A percentile compares a stretch with the other conserved stretches of the same genome.
phyloP scores from a whole-genome alignment of 2,113 vertebrate species.

The Ia io region DNA sequence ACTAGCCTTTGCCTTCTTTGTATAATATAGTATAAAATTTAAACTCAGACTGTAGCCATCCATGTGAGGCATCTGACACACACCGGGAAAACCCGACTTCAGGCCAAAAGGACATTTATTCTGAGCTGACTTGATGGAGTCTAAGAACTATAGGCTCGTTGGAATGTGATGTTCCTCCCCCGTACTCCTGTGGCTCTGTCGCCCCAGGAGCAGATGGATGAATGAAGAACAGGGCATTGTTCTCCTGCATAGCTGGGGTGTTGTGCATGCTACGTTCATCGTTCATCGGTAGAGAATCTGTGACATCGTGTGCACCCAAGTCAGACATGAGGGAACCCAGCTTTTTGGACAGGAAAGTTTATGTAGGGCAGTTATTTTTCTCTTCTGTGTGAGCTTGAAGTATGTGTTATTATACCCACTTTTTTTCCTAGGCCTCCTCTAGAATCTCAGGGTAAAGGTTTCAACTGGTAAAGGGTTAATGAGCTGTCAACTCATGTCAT shows the following conservation, averaged over 20 bases:
- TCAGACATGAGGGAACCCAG: not conserved
- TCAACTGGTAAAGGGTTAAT: conserved; percentile 76
- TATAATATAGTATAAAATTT: conserved; percentile 15
- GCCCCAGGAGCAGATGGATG: not conserved
- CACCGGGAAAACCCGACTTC: not conserved
- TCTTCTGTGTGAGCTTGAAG: not conserved
- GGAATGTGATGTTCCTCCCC: conserved; percentile 28
- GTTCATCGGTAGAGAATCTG: not conserved
- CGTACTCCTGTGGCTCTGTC: not conserved
- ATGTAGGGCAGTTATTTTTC: conserved; percentile 22
- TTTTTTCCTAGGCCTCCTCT: not conserved
- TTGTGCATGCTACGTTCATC: not conserved
- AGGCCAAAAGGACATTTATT: conserved; percentile 6
- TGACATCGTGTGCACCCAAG: not conserved
- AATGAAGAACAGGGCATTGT: conserved; percentile 25
- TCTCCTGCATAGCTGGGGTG: not conserved
- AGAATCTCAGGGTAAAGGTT: not conserved
- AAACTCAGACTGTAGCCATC: conserved; percentile 14
- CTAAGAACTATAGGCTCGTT: not conserved
- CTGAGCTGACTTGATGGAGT: not conserved
- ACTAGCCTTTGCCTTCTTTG: conserved; percentile 21
- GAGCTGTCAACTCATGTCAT: conserved; percentile 69
- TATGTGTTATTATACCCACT: not conserved
- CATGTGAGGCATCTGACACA: not conserved
- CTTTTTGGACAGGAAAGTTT: not conserved